A percentile compares a stretch with the other conserved stretches of the same genome.
These are phyloP conservation scores for Furcula furcula DNA, from an alignment of 2,888 invertebrate species.

Conservation along the genomic window DNA sequence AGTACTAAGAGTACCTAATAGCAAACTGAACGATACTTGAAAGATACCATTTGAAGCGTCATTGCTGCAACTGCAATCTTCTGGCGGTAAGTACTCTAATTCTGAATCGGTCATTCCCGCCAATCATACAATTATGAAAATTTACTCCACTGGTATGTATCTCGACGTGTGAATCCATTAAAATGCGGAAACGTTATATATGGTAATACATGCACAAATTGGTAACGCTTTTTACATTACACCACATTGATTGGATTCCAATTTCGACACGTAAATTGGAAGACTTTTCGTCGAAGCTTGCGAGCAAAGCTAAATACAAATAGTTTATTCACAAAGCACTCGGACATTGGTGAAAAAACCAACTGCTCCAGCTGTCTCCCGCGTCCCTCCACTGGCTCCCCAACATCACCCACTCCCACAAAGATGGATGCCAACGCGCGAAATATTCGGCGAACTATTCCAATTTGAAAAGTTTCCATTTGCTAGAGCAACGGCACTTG, in stretches of 20 bases:
- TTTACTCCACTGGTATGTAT: no score
- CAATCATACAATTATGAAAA: no score
- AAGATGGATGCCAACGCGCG: conserved; percentile 65
- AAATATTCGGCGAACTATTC: conserved; percentile 74
- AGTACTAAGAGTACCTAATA: no score
- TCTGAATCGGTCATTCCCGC: no score
- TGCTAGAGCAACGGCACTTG: conserved; percentile 57
- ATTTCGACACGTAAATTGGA: conserved; percentile 3
- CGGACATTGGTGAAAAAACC: conserved; percentile 60
- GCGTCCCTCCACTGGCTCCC: conserved; percentile 27
- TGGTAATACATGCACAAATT: no score
- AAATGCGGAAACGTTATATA: no score
- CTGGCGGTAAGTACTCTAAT: no score
- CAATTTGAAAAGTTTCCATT: conserved; percentile 75
- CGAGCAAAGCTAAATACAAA: conserved; percentile 49
- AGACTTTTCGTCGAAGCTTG: conserved; percentile 12
- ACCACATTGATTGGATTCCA: neutral
- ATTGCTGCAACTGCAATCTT: no score
- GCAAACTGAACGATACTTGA: no score
- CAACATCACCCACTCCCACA: conserved; percentile 49
- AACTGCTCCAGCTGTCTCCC: conserved; percentile 32
- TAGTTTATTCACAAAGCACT: conserved; percentile 55
- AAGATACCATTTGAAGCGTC: no score
- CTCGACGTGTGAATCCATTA: no score
- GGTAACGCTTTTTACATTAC: neutral